phyloP scores from a whole-genome alignment of 2,113 vertebrate genomes.

The Pitta sordida region DNA sequence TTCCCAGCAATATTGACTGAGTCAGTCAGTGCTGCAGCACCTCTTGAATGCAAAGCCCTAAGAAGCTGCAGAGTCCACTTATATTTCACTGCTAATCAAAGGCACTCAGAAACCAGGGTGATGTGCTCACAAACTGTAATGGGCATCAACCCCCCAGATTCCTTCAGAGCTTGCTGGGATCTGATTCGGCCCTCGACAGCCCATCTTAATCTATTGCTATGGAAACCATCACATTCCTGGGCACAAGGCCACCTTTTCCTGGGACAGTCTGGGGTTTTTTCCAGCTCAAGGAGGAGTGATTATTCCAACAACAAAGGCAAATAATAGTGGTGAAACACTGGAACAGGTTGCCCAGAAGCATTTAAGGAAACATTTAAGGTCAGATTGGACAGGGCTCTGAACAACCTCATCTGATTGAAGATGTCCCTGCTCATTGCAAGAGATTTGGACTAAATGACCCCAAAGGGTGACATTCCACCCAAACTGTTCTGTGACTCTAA shows the following conservation, averaged over 20 bases:
- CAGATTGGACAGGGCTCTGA: background rate
- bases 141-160: background rate
- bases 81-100: background rate
- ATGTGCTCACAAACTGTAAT: background rate
- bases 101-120: background rate
- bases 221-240: slow-evolving; percentile 8
- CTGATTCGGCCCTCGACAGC: background rate
- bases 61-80: background rate
- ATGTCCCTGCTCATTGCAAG: background rate
- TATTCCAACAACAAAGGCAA: background rate
- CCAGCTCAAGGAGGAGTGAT: background rate
- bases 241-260: slow-evolving; percentile 6
- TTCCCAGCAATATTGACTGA: background rate
- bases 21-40: background rate
- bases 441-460: background rate
- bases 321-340: background rate
- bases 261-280: background rate
- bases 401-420: background rate
- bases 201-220: background rate
- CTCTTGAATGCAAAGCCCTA: background rate
- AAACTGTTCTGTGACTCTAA: background rate
- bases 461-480: background rate
- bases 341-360: background rate
- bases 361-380: background rate
- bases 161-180: background rate